Conservation (phyloP, 2,113 vertebrate genomes). For the Talpa occidentalis region DNA sequence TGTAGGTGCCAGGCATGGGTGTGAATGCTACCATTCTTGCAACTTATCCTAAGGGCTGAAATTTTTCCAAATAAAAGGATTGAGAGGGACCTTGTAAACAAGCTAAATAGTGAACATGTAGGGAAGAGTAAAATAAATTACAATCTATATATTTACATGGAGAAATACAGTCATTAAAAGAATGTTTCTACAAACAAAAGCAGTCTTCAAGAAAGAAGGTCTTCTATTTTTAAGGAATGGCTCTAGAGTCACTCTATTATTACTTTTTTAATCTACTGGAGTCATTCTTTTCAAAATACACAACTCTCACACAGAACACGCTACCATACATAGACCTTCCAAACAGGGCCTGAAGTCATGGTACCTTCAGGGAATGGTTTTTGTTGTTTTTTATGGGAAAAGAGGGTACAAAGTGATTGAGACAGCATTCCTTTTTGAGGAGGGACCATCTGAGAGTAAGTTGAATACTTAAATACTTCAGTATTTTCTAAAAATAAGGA, state of each 20-base stretch:
- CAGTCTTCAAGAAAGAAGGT: not conserved
- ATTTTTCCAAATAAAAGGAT: slow-evolving; percentile 43
- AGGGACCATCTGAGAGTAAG: too few relatives aligned
- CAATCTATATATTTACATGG: not conserved
- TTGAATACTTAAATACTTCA: too few relatives aligned
- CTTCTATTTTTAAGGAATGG: not conserved
- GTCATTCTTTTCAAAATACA: not conserved
- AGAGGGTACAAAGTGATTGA: not conserved
- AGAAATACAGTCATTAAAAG: not conserved
- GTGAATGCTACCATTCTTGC: not conserved
- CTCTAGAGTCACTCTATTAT: not conserved
- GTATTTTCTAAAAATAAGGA: too few relatives aligned
- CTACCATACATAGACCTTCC: not conserved
- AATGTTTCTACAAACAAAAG: slow-evolving; percentile 39
- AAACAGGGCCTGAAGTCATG: not conserved
- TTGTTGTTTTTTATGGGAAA: slow-evolving; percentile 8
- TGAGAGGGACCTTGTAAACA: not conserved
- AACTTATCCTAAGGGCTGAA: slow-evolving; percentile 31
- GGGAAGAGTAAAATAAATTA: slow-evolving; percentile 28
- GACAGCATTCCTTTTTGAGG: not conserved
- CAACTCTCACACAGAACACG: not conserved
- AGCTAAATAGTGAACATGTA: not conserved
- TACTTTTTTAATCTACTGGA: not conserved
- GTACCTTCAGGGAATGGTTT: not conserved
- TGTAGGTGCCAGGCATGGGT: not conserved